Conservation (phyloP, 2,888 invertebrate genomes). For the Cyrtodaria siliqua region DNA sequence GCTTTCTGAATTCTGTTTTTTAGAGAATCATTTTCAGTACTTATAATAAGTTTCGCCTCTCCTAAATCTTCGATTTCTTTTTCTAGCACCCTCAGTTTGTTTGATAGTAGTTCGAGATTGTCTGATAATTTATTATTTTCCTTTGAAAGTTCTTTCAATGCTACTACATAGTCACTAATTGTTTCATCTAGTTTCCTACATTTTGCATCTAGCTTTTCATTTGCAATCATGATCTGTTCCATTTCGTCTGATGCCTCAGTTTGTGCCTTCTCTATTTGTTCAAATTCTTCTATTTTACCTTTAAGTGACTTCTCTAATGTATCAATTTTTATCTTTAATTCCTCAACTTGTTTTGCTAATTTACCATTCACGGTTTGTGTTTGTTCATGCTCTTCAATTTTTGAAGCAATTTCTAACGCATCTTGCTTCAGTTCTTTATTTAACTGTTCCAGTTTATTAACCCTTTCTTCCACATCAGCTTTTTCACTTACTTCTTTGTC, state of each 20-base stretch:
- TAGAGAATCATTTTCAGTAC: too few species aligned
- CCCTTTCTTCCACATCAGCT: not conserved
- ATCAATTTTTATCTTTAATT: too few species aligned
- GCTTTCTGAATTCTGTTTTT: not conserved
- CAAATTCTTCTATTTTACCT: too few species aligned
- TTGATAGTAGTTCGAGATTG: not conserved
- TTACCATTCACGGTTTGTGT: too few species aligned
- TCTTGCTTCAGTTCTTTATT: too few species aligned
- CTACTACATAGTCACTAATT: not conserved
- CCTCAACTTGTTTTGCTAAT: too few species aligned
- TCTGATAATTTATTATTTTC: conserved; percentile 13
- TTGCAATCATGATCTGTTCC: not conserved
- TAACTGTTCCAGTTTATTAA: too few species aligned
- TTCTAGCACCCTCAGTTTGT: conserved; percentile 7
- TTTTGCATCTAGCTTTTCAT: conserved; percentile 18
- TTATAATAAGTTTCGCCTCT: too few species aligned
- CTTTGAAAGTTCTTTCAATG: not conserved
- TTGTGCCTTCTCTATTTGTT: too few species aligned
- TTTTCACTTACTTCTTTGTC: conserved; percentile 5
- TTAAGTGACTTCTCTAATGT: too few species aligned
- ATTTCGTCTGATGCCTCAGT: not conserved
- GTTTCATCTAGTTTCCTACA: conserved; percentile 14
- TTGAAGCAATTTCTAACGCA: too few species aligned
- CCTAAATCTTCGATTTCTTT: conserved; percentile 1
- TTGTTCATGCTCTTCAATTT: too few species aligned